Conservation (phyloP, 2,113 vertebrate species). For the Cyanocitta stelleri region DNA sequence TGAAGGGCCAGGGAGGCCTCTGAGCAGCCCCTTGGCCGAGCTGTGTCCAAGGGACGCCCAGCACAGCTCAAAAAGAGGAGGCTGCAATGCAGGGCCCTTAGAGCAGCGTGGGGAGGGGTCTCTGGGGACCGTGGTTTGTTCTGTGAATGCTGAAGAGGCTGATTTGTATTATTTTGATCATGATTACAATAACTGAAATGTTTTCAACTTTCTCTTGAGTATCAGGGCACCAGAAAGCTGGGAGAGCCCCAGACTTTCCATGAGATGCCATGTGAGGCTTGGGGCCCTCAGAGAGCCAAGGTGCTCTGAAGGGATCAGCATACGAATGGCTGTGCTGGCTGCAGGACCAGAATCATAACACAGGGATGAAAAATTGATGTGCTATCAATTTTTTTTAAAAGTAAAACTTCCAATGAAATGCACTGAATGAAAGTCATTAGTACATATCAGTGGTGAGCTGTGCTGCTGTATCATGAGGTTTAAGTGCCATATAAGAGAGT, state of each 20-base stretch:
- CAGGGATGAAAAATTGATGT: neutral
- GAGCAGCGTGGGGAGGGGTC: rapidly evolving
- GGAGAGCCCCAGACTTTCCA: rapidly evolving
- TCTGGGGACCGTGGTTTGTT: rapidly evolving
- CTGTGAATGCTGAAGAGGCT: neutral
- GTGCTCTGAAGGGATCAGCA: neutral
- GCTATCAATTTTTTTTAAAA: neutral
- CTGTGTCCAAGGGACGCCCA: rapidly evolving
- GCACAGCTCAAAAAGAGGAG: neutral
- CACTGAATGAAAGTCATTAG: neutral
- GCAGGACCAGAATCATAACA: neutral
- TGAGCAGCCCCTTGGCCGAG: neutral
- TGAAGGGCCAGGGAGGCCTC: neutral
- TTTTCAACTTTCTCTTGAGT: neutral
- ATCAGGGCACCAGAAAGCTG: neutral
- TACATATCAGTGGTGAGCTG: neutral
- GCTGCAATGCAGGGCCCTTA: rapidly evolving
- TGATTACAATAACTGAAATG: neutral
- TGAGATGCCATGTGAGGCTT: neutral
- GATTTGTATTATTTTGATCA: neutral
- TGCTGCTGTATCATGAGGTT: neutral
- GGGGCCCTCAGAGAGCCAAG: neutral
- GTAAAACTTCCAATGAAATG: neutral
- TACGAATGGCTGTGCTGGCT: neutral
- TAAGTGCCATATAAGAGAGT: neutral